These are phyloP conservation scores for Molorchus minor DNA, from an alignment of 2,888 invertebrate species.

Conservation along the genomic window DNA sequence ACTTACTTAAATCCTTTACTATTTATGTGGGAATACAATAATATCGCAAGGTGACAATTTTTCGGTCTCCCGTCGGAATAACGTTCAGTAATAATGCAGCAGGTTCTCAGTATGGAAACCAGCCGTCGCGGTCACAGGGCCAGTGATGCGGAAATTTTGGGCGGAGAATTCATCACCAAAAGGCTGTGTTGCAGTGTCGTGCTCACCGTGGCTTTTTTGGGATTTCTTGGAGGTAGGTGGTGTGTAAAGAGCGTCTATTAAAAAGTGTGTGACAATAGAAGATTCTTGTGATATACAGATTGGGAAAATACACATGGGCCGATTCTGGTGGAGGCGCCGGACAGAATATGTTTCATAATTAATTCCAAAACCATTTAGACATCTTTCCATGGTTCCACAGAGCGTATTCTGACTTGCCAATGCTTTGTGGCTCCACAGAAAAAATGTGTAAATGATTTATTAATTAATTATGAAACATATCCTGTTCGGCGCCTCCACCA, in stretches of 20 bases:
- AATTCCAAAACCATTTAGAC: too few relatives aligned
- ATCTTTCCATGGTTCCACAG: too few relatives aligned
- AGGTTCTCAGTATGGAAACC: slow-evolving; percentile 63
- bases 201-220: slow-evolving; percentile 62
- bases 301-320: too few relatives aligned
- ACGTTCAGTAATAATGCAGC: slow-evolving; percentile 57
- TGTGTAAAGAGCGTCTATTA: background rate
- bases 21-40: slow-evolving; percentile 29
- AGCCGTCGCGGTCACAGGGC: slow-evolving; percentile 52
- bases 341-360: too few relatives aligned
- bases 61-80: slow-evolving; percentile 11
- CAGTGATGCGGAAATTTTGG: too few relatives aligned
- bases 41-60: slow-evolving; percentile 27
- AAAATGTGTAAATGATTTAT: too few relatives aligned
- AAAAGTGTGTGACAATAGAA: background rate
- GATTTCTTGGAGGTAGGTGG: slow-evolving; percentile 60
- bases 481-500: too few relatives aligned
- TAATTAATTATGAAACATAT: too few relatives aligned
- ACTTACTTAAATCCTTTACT: slow-evolving; percentile 20
- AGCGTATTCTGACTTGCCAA: too few relatives aligned
- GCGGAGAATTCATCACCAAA: slow-evolving; percentile 56
- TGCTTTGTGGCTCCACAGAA: too few relatives aligned
- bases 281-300: too few relatives aligned
- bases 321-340: too few relatives aligned
- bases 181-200: slow-evolving; percentile 60